Conservation (phyloP, 2,797 vertebrate species). For the Notolabrus celidotus region DNA sequence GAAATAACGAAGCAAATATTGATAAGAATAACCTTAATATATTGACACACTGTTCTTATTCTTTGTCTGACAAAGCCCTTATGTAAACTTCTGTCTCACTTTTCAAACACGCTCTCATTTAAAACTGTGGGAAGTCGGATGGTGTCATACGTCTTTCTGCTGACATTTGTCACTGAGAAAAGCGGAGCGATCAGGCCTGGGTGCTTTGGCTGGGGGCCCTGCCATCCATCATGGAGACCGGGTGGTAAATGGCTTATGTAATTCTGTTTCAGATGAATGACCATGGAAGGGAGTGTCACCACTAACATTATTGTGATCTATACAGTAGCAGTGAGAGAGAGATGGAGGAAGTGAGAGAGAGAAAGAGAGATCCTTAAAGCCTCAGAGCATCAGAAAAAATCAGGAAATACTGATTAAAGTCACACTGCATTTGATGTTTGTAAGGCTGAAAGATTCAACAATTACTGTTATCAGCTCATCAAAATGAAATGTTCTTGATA, state of each 20-base stretch:
- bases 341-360: conserved; percentile 30
- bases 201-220: conserved; percentile 74
- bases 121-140: conserved; percentile 67
- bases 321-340: conserved; percentile 62
- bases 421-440: background rate
- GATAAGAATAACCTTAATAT: background rate
- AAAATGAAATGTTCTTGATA: too few relatives aligned
- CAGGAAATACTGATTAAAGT: conserved; percentile 14
- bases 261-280: conserved; percentile 84
- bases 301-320: conserved; percentile 83
- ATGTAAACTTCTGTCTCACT: conserved; percentile 13
- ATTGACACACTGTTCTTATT: background rate
- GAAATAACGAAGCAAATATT: background rate
- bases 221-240: conserved; percentile 80
- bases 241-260: conserved; percentile 86
- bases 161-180: conserved; percentile 79
- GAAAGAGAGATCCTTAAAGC: conserved; percentile 25
- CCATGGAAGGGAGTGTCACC: conserved; percentile 80
- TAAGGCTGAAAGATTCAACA: background rate
- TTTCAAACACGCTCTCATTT: conserved; percentile 72
- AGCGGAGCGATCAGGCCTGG: conserved; percentile 69
- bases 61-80: background rate
- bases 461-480: too few relatives aligned
- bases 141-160: conserved; percentile 64
- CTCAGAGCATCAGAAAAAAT: conserved; percentile 19